Base-by-base conservation (phyloP, 2,888 invertebrate species). In the Spicauda simplicius region DNA sequence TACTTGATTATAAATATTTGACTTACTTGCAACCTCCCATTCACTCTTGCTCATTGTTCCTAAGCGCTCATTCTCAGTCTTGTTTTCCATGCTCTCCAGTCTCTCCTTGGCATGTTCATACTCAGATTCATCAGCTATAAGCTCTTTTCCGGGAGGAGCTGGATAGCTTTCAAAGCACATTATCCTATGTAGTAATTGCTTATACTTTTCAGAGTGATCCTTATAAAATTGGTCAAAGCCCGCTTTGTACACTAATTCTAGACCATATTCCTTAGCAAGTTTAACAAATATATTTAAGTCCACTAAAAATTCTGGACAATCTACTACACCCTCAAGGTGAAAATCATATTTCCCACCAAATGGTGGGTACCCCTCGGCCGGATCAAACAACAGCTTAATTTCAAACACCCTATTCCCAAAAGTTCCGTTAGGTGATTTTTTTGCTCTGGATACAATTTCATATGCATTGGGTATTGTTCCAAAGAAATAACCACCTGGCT, bases 261-360 rank as follows among this genome's bases (percentile, higher is more conserved):
- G 86, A 0, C 96, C 97, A 90, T 94, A 96, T 79, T 96, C 96
- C 52, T 94, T 92, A 12, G 96, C 97, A 64, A 97, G 85, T 79
- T 96, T 97, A 53, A 95, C 94, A 65, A 99, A 93, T 5, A 97
- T 94, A 18, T 98, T 97, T 87, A 99, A 98, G 88, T 99, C 96
- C 16, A 99, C 98, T 69, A 99, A 94, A 93, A 99, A 99, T 86
- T 99, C 99, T 0, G 99, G 99, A 86, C 99, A 99, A 85, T 99
- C 96, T 0, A 99, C 99, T 8, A 98, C 98, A 48, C 97, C 99
- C 82, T 99, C 98, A 74, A 99, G 93, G 80, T 97, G 96, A 86
- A 99, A 99, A 87, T 98, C 96, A 93, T 99, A 99, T 83, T 98
- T 97, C 19, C 97, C 98, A 52, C 99, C 99, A 93, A 99, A 99